Evolutionary conservation across 2,113 vertebrate genomes (phyloP).

Genomic region (Leucosticte australis): DNA sequence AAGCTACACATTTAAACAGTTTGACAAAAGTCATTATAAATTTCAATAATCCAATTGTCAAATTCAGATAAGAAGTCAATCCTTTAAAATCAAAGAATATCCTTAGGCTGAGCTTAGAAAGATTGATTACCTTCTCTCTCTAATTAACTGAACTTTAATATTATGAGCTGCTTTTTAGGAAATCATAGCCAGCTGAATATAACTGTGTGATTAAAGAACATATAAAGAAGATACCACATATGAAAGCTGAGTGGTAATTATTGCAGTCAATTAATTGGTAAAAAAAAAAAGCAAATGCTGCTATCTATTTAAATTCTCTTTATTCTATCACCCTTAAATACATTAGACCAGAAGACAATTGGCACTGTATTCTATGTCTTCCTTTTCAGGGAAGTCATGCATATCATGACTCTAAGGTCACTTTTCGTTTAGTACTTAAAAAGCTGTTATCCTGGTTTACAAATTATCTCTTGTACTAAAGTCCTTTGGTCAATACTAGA

Average conservation of each 20-base stretch:
- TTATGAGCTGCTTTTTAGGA: not conserved
- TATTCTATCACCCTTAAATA: constrained; percentile 38
- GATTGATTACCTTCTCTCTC: not conserved
- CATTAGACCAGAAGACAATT: constrained; percentile 41
- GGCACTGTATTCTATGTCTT: not conserved
- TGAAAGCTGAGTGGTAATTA: constrained; percentile 56
- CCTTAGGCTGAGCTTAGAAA: not conserved
- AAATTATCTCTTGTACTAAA: constrained; percentile 56
- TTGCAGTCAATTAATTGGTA: constrained; percentile 57
- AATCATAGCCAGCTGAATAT: not conserved
- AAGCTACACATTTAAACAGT: not conserved
- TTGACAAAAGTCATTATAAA: not conserved
- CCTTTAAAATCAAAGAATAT: not conserved
- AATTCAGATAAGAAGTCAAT: constrained; percentile 19
- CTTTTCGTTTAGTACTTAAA: constrained; percentile 40
- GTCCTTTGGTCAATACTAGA: constrained; percentile 41
- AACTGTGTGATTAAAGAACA: constrained; percentile 2
- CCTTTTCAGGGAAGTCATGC: constrained; percentile 24
- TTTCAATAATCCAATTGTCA: constrained; percentile 6
- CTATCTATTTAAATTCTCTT: constrained; percentile 50
- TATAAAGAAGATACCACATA: not conserved
- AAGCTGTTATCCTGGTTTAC: constrained; percentile 35
- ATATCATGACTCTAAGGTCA: constrained; percentile 36
- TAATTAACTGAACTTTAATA: constrained; percentile 36
- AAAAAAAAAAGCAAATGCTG: constrained; percentile 51